These are phyloP conservation scores for Cynaeus angustus DNA, from an alignment of 2,888 invertebrate genomes.

Conservation along the genomic window DNA sequence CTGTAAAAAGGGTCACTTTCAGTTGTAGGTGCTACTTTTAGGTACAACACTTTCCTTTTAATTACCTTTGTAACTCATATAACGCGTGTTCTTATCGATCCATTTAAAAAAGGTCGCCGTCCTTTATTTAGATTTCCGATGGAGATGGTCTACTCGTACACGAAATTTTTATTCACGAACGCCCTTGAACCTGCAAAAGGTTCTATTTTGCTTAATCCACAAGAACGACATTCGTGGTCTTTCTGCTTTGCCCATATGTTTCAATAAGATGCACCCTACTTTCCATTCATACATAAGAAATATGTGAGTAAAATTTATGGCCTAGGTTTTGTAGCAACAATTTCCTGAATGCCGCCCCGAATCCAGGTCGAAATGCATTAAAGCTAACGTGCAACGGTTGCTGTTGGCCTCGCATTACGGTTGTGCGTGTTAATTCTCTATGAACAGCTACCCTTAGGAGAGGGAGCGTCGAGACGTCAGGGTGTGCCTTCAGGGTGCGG, in stretches of 20 bases:
- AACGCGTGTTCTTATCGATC: constrained; percentile 11
- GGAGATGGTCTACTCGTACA: neutral
- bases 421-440: constrained; percentile 47
- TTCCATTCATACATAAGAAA: constrained; percentile 22
- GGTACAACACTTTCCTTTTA: constrained; percentile 2
- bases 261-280: constrained; percentile 28
- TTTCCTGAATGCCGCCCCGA: constrained; percentile 28
- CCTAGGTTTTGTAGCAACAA: constrained; percentile 6
- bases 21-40: neutral
- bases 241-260: constrained; percentile 20
- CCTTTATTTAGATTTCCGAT: neutral
- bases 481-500: constrained; percentile 51
- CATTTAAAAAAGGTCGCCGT: constrained; percentile 12
- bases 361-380: constrained; percentile 32
- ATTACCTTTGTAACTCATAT: neutral
- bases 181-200: neutral
- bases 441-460: constrained; percentile 44
- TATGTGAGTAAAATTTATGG: constrained; percentile 40
- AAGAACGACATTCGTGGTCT: neutral
- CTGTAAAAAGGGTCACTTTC: neutral
- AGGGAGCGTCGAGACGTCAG: constrained; percentile 50
- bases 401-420: constrained; percentile 13
- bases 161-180: neutral
- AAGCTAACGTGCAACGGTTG: constrained; percentile 10
- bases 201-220: neutral